These are phyloP conservation scores for Heliocidaris erythrogramma DNA, from an alignment of 35 echinoderm and acorn worm species.

Conservation along the genomic window DNA sequence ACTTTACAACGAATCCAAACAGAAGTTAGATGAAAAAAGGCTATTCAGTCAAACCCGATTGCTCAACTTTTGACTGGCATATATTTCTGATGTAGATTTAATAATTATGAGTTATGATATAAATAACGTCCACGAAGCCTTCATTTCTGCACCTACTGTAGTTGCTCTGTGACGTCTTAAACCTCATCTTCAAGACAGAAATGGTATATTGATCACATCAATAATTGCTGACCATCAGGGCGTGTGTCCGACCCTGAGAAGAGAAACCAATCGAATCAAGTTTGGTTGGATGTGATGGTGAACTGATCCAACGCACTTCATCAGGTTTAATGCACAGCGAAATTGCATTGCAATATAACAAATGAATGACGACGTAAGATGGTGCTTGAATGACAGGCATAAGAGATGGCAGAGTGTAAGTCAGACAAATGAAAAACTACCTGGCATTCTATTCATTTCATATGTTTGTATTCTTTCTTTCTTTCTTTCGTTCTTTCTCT, in stretches of 20 bases:
- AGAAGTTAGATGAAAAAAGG: not conserved
- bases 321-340: not conserved
- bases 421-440: no score
- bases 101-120: not conserved
- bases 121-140: not conserved
- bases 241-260: not conserved
- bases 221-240: not conserved
- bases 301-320: not conserved
- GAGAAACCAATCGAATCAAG: not conserved
- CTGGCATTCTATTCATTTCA: no score
- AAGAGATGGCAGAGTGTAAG: not conserved
- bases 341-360: conserved; percentile 12
- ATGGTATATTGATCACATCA: not conserved
- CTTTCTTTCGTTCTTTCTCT: no score
- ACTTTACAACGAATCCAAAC: not conserved
- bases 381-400: not conserved
- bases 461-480: no score
- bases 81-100: not conserved
- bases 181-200: not conserved
- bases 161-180: conserved; percentile 8
- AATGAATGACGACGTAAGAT: not conserved
- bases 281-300: not conserved
- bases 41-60: no score
- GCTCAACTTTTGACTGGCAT: no score
- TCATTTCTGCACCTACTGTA: not conserved